These are phyloP conservation scores for Xestobium rufovillosum DNA, from an alignment of 2,888 invertebrate genomes.

Conservation along the genomic window DNA sequence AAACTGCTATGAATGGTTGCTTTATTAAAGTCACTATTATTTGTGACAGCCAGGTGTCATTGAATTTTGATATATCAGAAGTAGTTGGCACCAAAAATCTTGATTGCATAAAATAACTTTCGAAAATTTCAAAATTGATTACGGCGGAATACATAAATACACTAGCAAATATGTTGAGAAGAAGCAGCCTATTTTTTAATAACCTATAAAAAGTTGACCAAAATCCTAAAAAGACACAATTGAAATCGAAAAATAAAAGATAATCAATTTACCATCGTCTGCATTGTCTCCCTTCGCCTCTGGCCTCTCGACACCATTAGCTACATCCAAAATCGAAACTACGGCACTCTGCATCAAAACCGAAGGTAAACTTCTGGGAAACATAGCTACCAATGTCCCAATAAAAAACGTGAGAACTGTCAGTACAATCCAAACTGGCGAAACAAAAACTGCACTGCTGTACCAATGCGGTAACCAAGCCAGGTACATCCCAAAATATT, in stretches of 20 bases:
- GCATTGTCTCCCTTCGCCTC: constrained; percentile 15
- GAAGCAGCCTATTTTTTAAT: constrained; percentile 48
- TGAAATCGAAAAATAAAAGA: constrained; percentile 11
- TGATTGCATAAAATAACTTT: constrained; percentile 52
- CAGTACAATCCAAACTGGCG: constrained; percentile 48
- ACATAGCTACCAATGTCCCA: constrained; percentile 47
- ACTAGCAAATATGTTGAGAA: constrained; percentile 47
- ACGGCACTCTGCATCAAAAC: constrained; percentile 51
- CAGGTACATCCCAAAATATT: constrained; percentile 34
- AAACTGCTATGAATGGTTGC: constrained; percentile 49
- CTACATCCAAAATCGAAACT: constrained; percentile 47
- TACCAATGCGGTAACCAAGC: constrained; percentile 30
- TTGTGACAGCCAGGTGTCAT: constrained; percentile 49
- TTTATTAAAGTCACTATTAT: constrained; percentile 48
- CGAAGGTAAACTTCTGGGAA: constrained; percentile 49
- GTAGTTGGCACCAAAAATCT: constrained; percentile 49
- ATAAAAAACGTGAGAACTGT: constrained; percentile 43
- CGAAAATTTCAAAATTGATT: constrained; percentile 48
- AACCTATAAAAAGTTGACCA: constrained; percentile 46
- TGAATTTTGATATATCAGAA: constrained; percentile 45
- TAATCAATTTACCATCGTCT: constrained; percentile 25
- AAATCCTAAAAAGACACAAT: constrained; percentile 34
- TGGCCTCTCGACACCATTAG: too few relatives aligned
- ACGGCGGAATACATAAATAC: constrained; percentile 48
- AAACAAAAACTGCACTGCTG: constrained; percentile 16